Evolutionary conservation across 2,888 invertebrate species (phyloP).

Genomic region (Keiferia lycopersicella): DNA sequence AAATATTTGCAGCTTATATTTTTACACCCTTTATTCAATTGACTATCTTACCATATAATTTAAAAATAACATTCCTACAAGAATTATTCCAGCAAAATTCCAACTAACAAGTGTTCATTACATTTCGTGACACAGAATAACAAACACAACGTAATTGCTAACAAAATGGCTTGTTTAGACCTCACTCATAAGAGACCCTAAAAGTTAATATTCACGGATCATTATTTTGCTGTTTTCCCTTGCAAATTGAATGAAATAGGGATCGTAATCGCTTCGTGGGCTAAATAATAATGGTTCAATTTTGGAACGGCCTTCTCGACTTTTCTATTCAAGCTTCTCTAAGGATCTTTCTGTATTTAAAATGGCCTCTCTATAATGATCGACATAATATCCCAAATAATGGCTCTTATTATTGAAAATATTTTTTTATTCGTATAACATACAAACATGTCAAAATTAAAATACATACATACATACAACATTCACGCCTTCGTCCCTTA

Average conservation of each 20-base stretch:
- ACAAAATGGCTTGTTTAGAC: conserved; percentile 11
- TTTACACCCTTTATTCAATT: too few species aligned
- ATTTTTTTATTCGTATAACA: too few species aligned
- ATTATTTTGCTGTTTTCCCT: conserved; percentile 22
- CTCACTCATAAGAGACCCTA: conserved; percentile 10
- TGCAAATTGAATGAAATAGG: conserved; percentile 23
- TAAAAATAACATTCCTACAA: background rate
- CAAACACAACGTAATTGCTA: conserved; percentile 1
- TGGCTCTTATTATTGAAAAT: background rate
- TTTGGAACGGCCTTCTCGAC: background rate
- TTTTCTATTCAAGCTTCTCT: conserved; percentile 4
- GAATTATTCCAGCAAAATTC: background rate
- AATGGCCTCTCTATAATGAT: background rate
- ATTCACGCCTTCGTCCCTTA: too few species aligned
- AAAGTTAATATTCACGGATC: conserved; percentile 23
- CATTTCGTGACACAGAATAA: background rate
- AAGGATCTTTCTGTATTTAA: background rate
- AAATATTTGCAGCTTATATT: too few species aligned
- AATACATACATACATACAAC: too few species aligned
- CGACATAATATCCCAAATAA: background rate
- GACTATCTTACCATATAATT: background rate
- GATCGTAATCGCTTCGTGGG: conserved; percentile 11
- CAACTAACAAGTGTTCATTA: conserved; percentile 3
- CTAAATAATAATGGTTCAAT: conserved; percentile 5
- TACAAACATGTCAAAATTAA: too few species aligned